These are phyloP conservation scores for Mechanitis messenoides DNA, from an alignment of 2,888 invertebrate species.

Conservation along the genomic window DNA sequence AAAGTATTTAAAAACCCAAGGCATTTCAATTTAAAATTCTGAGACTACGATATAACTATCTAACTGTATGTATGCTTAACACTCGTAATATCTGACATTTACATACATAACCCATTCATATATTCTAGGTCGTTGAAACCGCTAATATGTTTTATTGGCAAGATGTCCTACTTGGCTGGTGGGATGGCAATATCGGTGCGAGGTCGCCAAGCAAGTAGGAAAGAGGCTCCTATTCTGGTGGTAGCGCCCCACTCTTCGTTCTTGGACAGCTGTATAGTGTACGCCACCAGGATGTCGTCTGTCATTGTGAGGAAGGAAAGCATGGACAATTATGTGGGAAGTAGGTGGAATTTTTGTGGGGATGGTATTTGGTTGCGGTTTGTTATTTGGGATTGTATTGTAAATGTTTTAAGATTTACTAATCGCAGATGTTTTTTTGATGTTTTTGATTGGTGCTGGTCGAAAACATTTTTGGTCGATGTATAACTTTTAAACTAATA, in stretches of 20 bases:
- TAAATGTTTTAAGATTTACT: background rate
- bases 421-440: constrained; percentile 8
- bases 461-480: no score
- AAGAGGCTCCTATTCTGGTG: constrained; percentile 90
- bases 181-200: constrained; percentile 86
- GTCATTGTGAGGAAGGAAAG: constrained; percentile 90
- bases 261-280: constrained; percentile 90
- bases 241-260: constrained; percentile 93
- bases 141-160: constrained; percentile 83
- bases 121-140: constrained; percentile 76
- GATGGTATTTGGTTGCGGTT: constrained; percentile 15
- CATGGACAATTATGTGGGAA: constrained; percentile 90
- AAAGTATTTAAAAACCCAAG: no score
- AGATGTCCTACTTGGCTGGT: constrained; percentile 84
- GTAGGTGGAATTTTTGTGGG: constrained; percentile 78
- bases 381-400: constrained; percentile 4
- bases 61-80: no score
- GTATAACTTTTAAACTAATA: no score
- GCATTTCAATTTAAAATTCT: no score
- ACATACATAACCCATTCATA: constrained; percentile 23
- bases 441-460: background rate
- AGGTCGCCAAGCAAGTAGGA: constrained; percentile 83
- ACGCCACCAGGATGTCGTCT: constrained; percentile 87
- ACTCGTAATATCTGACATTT: background rate
- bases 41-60: no score